Evolutionary conservation across 2,888 invertebrate genomes (phyloP).

Genomic region (Apodemia zela): DNA sequence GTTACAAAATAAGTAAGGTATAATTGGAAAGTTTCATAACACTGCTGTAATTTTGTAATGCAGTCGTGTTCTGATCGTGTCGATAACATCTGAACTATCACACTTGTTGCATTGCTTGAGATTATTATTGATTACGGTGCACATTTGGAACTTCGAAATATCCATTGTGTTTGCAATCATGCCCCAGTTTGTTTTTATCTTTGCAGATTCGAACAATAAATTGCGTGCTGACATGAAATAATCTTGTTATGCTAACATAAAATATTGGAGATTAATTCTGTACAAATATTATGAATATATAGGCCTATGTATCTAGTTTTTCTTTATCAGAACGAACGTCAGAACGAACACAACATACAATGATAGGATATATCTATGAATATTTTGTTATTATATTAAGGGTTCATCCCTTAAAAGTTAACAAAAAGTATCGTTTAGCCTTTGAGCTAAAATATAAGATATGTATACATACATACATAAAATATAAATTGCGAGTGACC

Average conservation of each 20-base stretch:
- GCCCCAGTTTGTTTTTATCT: constrained; percentile 4
- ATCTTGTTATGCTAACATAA: background rate
- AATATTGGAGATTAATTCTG: background rate
- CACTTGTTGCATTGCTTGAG: background rate
- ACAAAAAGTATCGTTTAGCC: too few species aligned
- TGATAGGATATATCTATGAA: too few species aligned
- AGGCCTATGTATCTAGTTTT: background rate
- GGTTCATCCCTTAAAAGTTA: too few species aligned
- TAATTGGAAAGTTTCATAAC: constrained; percentile 1
- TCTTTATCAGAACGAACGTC: too few species aligned
- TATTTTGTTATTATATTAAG: too few species aligned
- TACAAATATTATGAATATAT: too few species aligned
- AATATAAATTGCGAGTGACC: too few species aligned
- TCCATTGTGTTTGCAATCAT: background rate
- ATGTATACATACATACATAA: too few species aligned
- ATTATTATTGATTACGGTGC: background rate
- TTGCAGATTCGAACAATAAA: background rate
- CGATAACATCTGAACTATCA: constrained; percentile 8
- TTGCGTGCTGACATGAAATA: background rate
- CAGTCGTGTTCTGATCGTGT: constrained; percentile 4
- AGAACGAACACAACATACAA: too few species aligned
- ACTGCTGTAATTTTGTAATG: background rate
- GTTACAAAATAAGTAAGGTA: background rate
- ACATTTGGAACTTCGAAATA: constrained; percentile 9
- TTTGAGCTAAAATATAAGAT: too few species aligned